phyloP scores from a whole-genome alignment of 2,113 vertebrate species.

The Phrynosoma platyrhinos region DNA sequence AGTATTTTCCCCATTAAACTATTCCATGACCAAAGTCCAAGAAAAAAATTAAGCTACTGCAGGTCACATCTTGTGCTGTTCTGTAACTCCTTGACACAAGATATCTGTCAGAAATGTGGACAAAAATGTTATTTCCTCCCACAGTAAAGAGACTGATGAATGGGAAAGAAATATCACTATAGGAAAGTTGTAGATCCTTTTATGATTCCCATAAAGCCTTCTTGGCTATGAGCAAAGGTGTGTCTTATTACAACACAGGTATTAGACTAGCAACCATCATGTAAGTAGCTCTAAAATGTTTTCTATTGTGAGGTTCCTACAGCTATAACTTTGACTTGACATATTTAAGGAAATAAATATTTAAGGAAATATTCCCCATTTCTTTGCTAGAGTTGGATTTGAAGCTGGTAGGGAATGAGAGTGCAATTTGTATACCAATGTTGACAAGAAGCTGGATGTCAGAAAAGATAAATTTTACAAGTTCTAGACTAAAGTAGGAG shows the following conservation, averaged over 20 bases:
- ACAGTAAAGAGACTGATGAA: neutral
- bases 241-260: neutral
- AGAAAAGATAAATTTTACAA: no score
- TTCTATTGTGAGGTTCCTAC: neutral
- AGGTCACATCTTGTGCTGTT: neutral
- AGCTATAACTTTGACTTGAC: no score
- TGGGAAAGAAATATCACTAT: neutral
- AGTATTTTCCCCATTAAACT: neutral
- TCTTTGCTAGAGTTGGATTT: no score
- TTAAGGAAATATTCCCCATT: no score
- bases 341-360: no score
- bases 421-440: no score
- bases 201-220: neutral
- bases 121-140: neutral
- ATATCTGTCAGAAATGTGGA: neutral
- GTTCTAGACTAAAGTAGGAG: neutral
- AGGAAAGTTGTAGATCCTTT: neutral
- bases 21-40: neutral
- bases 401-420: no score
- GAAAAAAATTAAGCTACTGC: neutral
- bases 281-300: neutral
- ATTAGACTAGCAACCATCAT: neutral
- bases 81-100: neutral
- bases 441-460: no score
- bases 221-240: neutral